A percentile compares a stretch with the other conserved stretches of the same genome.
phyloP scores from a whole-genome alignment of 1,140 invertebrate species.

The Diorhabda carinulata region DNA sequence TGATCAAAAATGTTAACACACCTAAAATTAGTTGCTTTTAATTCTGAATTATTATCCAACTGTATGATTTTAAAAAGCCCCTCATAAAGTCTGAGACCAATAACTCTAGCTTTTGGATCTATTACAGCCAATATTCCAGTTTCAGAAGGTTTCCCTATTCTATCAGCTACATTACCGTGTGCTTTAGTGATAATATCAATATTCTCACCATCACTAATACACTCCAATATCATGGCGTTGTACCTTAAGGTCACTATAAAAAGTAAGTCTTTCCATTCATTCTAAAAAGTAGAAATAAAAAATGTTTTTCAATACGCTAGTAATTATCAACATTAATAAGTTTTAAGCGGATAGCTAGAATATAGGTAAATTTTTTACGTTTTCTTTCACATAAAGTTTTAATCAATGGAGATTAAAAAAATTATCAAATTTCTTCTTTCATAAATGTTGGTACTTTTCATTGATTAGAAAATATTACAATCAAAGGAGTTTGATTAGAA shows the following conservation, averaged over 20 bases:
- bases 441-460: neutral
- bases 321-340: neutral
- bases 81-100: constrained; percentile 94
- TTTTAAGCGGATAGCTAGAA: no score
- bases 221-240: constrained; percentile 97
- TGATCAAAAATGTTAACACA: constrained; percentile 38
- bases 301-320: neutral
- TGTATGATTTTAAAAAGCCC: constrained; percentile 96
- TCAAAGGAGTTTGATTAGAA: neutral
- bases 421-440: neutral
- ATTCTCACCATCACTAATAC: constrained; percentile 69
- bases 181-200: constrained; percentile 94
- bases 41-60: constrained; percentile 85
- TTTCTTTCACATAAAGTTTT: no score
- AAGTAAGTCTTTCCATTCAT: constrained; percentile 89
- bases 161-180: constrained; percentile 93
- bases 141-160: constrained; percentile 84
- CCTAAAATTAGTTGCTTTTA: constrained; percentile 92
- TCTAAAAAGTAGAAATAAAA: constrained; percentile 54
- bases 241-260: constrained; percentile 92
- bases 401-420: no score
- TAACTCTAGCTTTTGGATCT: constrained; percentile 90
- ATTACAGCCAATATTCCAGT: constrained; percentile 94
- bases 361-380: no score
- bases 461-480: neutral